These are phyloP conservation scores for Psittacula derbiana DNA, from an alignment of 2,797 vertebrate species.

Conservation along the genomic window DNA sequence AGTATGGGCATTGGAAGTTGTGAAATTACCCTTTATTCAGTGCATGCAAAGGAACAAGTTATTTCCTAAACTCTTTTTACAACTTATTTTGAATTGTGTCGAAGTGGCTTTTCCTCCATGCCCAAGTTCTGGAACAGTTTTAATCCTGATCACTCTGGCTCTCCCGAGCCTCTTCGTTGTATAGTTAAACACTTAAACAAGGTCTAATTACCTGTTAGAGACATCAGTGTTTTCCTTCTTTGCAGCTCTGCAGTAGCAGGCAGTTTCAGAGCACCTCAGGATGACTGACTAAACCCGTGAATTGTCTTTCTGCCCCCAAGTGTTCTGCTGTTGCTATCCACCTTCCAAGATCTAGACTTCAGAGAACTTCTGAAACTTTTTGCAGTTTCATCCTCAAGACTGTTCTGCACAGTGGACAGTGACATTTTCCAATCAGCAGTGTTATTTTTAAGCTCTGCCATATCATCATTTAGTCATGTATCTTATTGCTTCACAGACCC, in stretches of 20 bases:
- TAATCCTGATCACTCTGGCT: background rate
- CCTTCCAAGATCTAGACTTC: background rate
- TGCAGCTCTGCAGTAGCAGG: background rate
- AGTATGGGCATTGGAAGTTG: slow-evolving; percentile 11
- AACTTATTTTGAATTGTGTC: background rate
- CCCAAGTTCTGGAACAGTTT: background rate
- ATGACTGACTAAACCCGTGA: background rate
- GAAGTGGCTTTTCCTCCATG: background rate
- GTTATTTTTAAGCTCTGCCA: slow-evolving; percentile 51
- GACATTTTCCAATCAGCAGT: slow-evolving; percentile 13
- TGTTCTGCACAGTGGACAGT: background rate
- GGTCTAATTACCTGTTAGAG: background rate
- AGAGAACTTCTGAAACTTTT: background rate
- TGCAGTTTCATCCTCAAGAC: background rate
- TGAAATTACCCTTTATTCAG: slow-evolving; percentile 46
- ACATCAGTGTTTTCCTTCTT: background rate
- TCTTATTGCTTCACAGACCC: slow-evolving; percentile 14
- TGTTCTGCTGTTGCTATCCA: background rate
- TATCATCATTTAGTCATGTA: slow-evolving; percentile 5
- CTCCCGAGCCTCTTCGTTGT: background rate
- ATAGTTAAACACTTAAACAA: background rate
- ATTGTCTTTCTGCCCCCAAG: background rate
- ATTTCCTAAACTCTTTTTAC: background rate
- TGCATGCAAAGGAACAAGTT: background rate
- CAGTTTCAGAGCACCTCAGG: background rate